These are phyloP conservation scores for Archips xylosteana DNA, from an alignment of 2,888 invertebrate species.

Conservation along the genomic window DNA sequence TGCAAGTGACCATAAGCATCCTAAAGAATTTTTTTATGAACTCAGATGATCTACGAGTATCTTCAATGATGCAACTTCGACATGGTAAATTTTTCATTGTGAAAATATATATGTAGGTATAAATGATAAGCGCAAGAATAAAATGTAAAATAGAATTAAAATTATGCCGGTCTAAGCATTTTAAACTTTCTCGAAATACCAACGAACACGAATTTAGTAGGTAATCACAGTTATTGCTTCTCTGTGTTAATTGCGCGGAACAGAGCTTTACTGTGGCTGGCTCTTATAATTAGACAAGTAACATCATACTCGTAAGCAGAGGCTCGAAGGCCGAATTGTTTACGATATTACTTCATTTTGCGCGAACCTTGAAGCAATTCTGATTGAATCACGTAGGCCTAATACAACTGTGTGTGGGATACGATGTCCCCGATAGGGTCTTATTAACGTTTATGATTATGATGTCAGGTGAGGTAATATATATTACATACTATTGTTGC, in stretches of 20 bases:
- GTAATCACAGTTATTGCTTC: background rate
- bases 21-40: too few species aligned
- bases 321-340: constrained; percentile 54
- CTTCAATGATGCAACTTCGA: too few species aligned
- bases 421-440: constrained; percentile 12
- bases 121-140: too few species aligned
- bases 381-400: constrained; percentile 25
- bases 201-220: background rate
- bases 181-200: background rate
- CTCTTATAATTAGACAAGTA: constrained; percentile 55
- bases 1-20: too few species aligned
- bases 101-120: too few species aligned
- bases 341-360: constrained; percentile 42
- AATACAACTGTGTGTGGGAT: constrained; percentile 22
- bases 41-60: too few species aligned
- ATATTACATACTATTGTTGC: too few species aligned
- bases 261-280: constrained; percentile 26
- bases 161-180: background rate
- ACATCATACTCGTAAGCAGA: constrained; percentile 41
- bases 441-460: constrained; percentile 10
- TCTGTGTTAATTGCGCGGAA: background rate
- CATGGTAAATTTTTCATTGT: too few species aligned
- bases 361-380: constrained; percentile 42
- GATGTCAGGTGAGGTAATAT: constrained; percentile 8
- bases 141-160: too few species aligned